These are phyloP conservation scores for Progne subis DNA, from an alignment of 2,113 vertebrate species.

Conservation along the genomic window DNA sequence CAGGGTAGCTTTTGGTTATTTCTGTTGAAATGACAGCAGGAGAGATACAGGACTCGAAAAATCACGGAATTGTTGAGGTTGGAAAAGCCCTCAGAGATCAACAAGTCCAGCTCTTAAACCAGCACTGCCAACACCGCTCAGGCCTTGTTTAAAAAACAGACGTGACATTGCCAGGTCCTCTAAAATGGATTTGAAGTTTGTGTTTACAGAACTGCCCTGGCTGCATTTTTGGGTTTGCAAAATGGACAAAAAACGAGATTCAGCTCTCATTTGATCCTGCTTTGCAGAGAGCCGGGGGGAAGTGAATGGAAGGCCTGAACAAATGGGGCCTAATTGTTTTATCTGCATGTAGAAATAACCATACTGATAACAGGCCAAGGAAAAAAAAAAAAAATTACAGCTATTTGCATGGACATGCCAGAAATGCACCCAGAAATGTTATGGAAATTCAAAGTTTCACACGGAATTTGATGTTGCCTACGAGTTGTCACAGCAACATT, in stretches of 20 bases:
- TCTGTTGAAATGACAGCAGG: background rate
- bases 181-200: background rate
- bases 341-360: background rate
- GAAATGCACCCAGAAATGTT: background rate
- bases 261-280: background rate
- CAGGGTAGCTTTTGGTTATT: accelerated
- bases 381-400: background rate
- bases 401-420: background rate
- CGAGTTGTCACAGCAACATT: background rate
- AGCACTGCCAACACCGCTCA: background rate
- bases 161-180: background rate
- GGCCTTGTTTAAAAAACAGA: background rate
- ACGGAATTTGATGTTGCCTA: background rate
- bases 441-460: background rate
- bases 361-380: background rate
- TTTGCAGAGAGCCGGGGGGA: background rate
- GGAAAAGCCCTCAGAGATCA: background rate
- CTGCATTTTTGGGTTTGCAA: background rate
- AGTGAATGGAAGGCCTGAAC: background rate
- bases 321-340: background rate
- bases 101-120: background rate
- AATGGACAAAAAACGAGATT: background rate
- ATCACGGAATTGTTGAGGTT: background rate
- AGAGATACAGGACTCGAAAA: background rate
- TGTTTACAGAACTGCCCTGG: background rate